Base-by-base conservation (phyloP, 2,888 invertebrate species). In the Pycnomerus fuliginosus region DNA sequence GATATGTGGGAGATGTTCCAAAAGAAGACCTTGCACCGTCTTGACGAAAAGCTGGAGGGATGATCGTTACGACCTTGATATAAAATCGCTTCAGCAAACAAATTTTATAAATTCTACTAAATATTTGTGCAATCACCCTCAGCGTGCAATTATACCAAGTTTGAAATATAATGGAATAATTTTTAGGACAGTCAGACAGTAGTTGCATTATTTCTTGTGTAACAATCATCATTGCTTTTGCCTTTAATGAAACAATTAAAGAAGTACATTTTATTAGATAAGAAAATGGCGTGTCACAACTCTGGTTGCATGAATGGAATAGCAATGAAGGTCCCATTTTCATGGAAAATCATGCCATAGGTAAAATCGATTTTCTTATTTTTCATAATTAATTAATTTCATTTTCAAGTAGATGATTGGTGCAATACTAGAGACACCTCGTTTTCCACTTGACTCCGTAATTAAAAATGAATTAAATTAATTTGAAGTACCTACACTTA, bases 1-100 rank as follows among this genome's bases (percentile, higher is more conserved):
- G 49, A 30, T 34, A 36, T 35, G 43, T 55, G 52, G 55, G 55
- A 54, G 59, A 55, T 54, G 54, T 43, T 39, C 44, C 39, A 38
- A 46, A 46, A 39, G 46, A 44, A 47, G 50, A 11, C 50, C 50
- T 50, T 50, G 50, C 47, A 30, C 43, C 28, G 43, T 44, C 50
- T 44, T 38, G 17, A 23, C 25, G 32, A 46, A 48, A 31, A 45
- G 33, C 39, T 41, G 46, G 39, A 42, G 52, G 52, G 52, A 52
- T 52, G 52, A 44, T 52, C 31, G 35, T 22, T 30, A 32, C 23
- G 31, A 41, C 37, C 42, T 48, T 39, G 44, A 37, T 37, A 37
- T 25, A 37, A 44, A 34, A 35, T n/a, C n/a, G n/a, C n/a, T n/a
- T n/a, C n/a, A n/a, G n/a, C n/a, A n/a, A n/a, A n/a, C n/a, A n/a